phyloP scores from a whole-genome alignment of 2,888 invertebrate genomes.

The Cactoblastis cactorum region DNA sequence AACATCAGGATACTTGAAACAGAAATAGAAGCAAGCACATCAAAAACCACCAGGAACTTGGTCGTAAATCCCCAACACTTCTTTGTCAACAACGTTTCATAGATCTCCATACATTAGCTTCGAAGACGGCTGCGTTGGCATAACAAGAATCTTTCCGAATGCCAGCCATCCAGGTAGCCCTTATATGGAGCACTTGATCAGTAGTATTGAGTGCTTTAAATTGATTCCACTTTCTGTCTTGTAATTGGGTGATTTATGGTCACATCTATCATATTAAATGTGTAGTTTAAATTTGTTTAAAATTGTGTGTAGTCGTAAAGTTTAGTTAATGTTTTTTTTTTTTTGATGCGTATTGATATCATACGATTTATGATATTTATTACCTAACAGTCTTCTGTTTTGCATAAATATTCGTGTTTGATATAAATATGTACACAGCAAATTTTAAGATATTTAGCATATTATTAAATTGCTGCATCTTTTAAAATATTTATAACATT shows the following conservation, averaged over 20 bases:
- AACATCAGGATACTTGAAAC: too few species aligned
- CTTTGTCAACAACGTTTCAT: neutral
- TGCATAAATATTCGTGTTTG: too few species aligned
- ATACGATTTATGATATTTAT: neutral
- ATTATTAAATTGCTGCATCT: too few species aligned
- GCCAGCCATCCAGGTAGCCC: neutral
- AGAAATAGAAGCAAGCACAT: too few species aligned
- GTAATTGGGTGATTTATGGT: slow-evolving; percentile 5
- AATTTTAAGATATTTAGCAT: too few species aligned
- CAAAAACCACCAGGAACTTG: neutral
- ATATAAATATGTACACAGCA: too few species aligned
- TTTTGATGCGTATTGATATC: neutral
- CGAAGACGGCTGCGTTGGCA: neutral
- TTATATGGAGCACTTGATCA: slow-evolving; percentile 4
- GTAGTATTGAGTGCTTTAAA: neutral
- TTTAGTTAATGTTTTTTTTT: neutral
- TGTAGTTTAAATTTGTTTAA: neutral
- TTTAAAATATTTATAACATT: too few species aligned
- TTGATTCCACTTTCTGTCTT: slow-evolving; percentile 2
- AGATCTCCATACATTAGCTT: slow-evolving; percentile 1
- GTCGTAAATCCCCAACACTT: neutral
- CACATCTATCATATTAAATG: slow-evolving; percentile 5
- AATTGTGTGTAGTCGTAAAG: neutral
- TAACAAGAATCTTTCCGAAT: slow-evolving; percentile 4
- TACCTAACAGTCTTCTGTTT: too few species aligned